Conservation (phyloP, 1,140 invertebrate genomes). For the Halyomorpha halys region DNA sequence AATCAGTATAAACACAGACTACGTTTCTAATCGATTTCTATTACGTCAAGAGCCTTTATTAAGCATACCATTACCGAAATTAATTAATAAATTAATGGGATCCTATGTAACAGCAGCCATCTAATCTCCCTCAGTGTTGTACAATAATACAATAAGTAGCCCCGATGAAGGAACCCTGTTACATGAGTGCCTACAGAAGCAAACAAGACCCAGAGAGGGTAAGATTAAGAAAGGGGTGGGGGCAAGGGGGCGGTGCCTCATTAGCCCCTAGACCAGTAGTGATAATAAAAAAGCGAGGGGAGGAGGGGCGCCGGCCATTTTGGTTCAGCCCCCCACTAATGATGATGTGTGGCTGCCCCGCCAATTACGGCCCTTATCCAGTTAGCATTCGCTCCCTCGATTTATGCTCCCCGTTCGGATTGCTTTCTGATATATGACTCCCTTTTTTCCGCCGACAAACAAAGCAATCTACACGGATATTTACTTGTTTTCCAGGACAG, state of each 20-base stretch:
- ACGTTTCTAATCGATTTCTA: no score
- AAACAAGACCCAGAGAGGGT: background rate
- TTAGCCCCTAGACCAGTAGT: background rate
- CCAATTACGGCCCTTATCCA: conserved; percentile 19
- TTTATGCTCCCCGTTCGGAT: conserved; percentile 12
- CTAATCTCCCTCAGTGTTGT: no score
- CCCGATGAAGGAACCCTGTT: no score
- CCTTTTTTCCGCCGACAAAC: conserved; percentile 11
- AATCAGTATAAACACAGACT: no score
- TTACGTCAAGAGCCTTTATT: no score
- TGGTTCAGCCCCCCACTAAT: conserved; percentile 10
- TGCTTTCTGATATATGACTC: conserved; percentile 18
- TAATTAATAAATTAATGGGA: no score
- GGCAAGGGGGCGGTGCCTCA: background rate
- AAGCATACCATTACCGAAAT: no score
- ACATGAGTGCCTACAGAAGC: no score
- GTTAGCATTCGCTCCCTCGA: conserved; percentile 9
- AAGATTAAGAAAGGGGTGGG: background rate
- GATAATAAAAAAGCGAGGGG: conserved; percentile 1
- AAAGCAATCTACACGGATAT: conserved; percentile 10
- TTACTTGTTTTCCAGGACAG: conserved; percentile 4
- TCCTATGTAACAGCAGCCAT: no score
- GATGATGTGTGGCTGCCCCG: conserved; percentile 18
- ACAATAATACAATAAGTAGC: no score
- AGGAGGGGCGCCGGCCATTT: conserved; percentile 6